phyloP scores from a whole-genome alignment of 1,140 invertebrate genomes.

The Rhagoletis zephyria region DNA sequence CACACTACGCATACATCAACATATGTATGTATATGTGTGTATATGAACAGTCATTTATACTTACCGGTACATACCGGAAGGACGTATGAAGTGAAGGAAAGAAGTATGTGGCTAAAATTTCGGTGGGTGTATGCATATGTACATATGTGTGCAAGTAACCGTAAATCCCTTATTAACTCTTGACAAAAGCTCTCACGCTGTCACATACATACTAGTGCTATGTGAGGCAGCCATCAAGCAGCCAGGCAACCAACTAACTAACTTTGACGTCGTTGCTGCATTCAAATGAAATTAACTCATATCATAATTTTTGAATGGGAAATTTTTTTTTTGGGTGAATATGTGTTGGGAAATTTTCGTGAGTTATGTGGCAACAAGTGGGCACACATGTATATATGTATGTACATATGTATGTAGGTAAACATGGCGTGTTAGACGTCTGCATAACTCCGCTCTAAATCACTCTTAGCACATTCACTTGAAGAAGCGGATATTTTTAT shows the following conservation, averaged over 20 bases:
- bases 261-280: slow-evolving; percentile 37
- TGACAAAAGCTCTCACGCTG: not conserved
- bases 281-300: slow-evolving; percentile 47
- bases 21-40: no score
- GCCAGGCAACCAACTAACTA: not conserved
- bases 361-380: not conserved
- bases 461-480: no score
- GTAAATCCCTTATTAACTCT: slow-evolving; percentile 53
- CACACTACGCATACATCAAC: not conserved
- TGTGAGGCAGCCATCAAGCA: not conserved
- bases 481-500: no score
- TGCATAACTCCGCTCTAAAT: no score
- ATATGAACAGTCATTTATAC: not conserved
- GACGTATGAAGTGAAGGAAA: not conserved
- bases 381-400: not conserved
- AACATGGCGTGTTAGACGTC: no score
- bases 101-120: not conserved
- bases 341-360: slow-evolving; percentile 17
- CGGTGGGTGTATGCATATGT: slow-evolving; percentile 45
- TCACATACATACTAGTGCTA: not conserved
- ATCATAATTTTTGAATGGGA: slow-evolving; percentile 8
- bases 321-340: not conserved
- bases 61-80: not conserved
- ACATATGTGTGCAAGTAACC: slow-evolving; percentile 66
- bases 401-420: no score